Conservation (phyloP, 2,113 vertebrate species). For the Tupaia chinensis region DNA sequence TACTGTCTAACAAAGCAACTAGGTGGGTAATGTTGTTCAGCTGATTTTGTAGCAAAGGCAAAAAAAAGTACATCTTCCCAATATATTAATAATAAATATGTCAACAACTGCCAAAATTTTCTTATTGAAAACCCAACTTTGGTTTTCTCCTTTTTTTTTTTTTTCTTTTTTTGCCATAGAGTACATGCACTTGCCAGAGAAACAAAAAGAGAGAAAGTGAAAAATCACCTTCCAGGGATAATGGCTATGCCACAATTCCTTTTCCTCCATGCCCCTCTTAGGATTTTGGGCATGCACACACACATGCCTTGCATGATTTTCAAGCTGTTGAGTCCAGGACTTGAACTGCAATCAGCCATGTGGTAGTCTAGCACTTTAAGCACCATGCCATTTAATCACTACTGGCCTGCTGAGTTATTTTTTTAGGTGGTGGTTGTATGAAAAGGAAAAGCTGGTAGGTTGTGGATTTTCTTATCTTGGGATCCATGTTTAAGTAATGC, state of each 20-base stretch:
- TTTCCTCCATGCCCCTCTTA: too few relatives aligned
- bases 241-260: too few relatives aligned
- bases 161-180: not conserved
- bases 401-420: not conserved
- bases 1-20: not conserved
- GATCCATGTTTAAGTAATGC: not conserved
- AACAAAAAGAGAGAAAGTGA: too few relatives aligned
- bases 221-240: too few relatives aligned
- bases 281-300: too few relatives aligned
- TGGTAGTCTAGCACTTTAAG: too few relatives aligned
- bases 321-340: too few relatives aligned
- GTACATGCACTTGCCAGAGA: too few relatives aligned
- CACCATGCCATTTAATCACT: too few relatives aligned
- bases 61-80: not conserved
- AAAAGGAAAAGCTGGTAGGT: not conserved
- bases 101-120: not conserved
- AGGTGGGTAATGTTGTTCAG: not conserved
- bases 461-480: not conserved
- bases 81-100: conserved; percentile 7
- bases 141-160: not conserved
- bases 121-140: not conserved
- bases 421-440: not conserved
- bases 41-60: conserved; percentile 28
- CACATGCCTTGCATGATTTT: too few relatives aligned
- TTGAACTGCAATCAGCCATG: too few relatives aligned